Conservation (phyloP, 2,797 vertebrate species). For the Ceyx erithaca region DNA sequence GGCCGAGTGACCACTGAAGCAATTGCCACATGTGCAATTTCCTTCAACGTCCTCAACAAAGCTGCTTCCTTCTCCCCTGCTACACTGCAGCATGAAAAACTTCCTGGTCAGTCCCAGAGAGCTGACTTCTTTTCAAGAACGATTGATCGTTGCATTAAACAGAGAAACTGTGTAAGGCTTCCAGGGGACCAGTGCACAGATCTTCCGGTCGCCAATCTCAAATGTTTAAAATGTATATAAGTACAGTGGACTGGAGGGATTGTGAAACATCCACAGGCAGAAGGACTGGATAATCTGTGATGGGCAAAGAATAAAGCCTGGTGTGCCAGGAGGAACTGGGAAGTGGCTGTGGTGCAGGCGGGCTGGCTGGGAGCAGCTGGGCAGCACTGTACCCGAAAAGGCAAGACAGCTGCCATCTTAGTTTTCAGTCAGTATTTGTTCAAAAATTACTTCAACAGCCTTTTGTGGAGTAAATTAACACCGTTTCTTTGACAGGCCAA, state of each 20-base stretch:
- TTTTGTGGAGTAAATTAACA: background rate
- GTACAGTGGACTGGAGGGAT: background rate
- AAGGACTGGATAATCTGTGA: background rate
- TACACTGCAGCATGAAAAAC: background rate
- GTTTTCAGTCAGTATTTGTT: background rate
- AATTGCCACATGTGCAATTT: background rate
- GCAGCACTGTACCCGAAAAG: background rate
- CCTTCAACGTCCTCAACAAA: background rate
- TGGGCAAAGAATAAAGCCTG: background rate
- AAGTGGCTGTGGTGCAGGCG: background rate
- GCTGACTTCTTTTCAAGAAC: background rate
- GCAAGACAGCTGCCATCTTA: background rate
- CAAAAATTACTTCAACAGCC: background rate
- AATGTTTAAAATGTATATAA: background rate
- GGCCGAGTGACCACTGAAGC: background rate
- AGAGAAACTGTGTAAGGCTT: background rate
- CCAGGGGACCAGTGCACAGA: background rate
- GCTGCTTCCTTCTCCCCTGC: background rate
- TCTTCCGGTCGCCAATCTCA: fast-evolving
- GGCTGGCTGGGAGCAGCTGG: background rate
- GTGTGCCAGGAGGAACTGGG: background rate
- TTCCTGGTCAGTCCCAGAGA: background rate
- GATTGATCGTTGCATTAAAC: background rate
- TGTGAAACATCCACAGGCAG: background rate
- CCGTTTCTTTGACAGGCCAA: conserved; percentile 11